Evolutionary conservation across 2,888 invertebrate species (phyloP), one percentile per base, ranked within the genome.

Genomic region (Stenolophus ochropezus): DNA sequence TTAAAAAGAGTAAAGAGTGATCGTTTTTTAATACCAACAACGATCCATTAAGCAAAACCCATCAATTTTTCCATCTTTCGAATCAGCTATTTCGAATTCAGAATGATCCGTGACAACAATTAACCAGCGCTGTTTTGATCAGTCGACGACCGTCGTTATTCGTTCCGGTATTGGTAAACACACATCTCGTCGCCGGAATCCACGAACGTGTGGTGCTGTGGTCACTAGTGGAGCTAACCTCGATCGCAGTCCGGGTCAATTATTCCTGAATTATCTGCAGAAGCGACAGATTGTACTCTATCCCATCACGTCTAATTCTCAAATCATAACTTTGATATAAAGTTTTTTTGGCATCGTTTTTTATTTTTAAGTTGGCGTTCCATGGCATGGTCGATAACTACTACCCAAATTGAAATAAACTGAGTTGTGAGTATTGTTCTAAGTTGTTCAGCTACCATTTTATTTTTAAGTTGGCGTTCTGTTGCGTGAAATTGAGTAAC

Each of bases 41-140:
- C 33, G 8, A 42, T 42, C 51, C 51, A 16, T 14, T 51, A 51
- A 51, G 16, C 51, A 16, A 49, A 49, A 49, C 1, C 49, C 49
- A 49, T 49, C 1, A 49, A 51, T 51, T 51, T 51, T 51, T 51
- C 11, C 8, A 51, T 16, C 16, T 51, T 16, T n/a, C 51, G 5
- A 51, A 16, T 51, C 51, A 51, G 4, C 51, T 16, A n/a, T 51
- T 51, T 51, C 16, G 4, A 61, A 61, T 25, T 61, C 14, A 61
- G 21, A 14, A 61, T 23, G 25, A 25, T 25, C 14, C n/a, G 25
- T 61, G 61, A 61, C 61, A 61, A 61, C 61, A 61, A 61, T 61
- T 61, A 61, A 23, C 25, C 61, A 25, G 8, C n/a, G 5, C 0
- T 56, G 21, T 14, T 61, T 61, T 25, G 61, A 25, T 61, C 61